Conservation (phyloP, 2,797 vertebrate species). For the Atherinosoma microstoma region DNA sequence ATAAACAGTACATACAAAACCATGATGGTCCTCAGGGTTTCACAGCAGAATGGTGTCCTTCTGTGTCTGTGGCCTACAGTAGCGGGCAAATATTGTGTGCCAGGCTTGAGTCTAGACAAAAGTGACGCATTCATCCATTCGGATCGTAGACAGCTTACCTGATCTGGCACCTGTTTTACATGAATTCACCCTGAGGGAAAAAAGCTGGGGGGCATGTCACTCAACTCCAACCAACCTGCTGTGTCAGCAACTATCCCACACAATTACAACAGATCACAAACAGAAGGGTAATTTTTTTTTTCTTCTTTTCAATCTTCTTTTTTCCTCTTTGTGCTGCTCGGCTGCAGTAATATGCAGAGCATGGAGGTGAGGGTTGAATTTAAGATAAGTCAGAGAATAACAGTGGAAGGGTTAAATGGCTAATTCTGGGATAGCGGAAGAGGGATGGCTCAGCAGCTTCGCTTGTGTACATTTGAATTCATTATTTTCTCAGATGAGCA, state of each 20-base stretch:
- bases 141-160: background rate
- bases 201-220: slow-evolving; percentile 45
- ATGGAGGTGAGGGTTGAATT: slow-evolving; percentile 32
- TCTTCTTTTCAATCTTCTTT: slow-evolving; percentile 26
- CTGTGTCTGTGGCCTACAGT: background rate
- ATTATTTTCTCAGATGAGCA: slow-evolving; percentile 46
- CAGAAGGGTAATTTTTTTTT: slow-evolving; percentile 60
- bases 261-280: slow-evolving; percentile 72
- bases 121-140: background rate
- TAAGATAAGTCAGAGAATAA: slow-evolving; percentile 63
- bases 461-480: slow-evolving; percentile 26
- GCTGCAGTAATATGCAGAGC: slow-evolving; percentile 26
- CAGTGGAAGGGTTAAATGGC: slow-evolving; percentile 29
- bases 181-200: slow-evolving; percentile 6
- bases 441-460: slow-evolving; percentile 21
- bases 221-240: slow-evolving; percentile 44
- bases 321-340: slow-evolving; percentile 32
- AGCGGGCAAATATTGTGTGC: background rate
- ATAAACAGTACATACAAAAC: slow-evolving; percentile 7
- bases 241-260: slow-evolving; percentile 61
- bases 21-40: slow-evolving; percentile 7
- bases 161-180: slow-evolving; percentile 13
- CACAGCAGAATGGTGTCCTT: slow-evolving; percentile 13
- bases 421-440: slow-evolving; percentile 38
- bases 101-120: slow-evolving; percentile 3